Base-by-base conservation (phyloP, 2,113 vertebrate species). In the Microtus pennsylvanicus region DNA sequence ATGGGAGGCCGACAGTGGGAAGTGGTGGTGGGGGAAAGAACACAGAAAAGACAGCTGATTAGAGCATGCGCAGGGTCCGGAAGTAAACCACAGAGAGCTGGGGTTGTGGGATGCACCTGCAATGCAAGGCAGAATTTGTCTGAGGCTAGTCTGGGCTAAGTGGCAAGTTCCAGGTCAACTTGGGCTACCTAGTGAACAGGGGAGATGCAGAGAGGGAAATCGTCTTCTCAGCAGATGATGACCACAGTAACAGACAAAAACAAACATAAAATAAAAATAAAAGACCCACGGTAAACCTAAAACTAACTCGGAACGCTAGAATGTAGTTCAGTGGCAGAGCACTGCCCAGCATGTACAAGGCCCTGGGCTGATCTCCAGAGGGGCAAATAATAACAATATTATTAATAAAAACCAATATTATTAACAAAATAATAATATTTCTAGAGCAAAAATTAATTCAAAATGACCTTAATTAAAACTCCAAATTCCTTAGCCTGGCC, bases 381-480 rank as follows among this genome's bases (percentile, higher is more conserved):
- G 17, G 16, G 33, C 50, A 58, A 30, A 81, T 16, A 58, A 7
- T 50, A 52, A 80, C 7, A 42, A 75, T 42, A 26, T 16, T 35
- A 70, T 35, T 16, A 70, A 70, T 70, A 70, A 35, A 35, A 21
- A 47, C 67, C 28, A 67, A 67, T 69, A 69, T 33, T 35, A 70
- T 35, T 16, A 70, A 70, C 35, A 70, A 17, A 35, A 38, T 6
- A 58, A 72, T 42, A 21, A 21, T 45, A 45, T 7, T 76, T 76
- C 75, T 76, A 42, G 58, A 92, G 14, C 24, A 88, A 83, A 76
- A 88, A 89, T 72, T 33, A 72, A 72, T 28, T 88, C 69, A 91
- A 77, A 89, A 45, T 91, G 58, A 35, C 28, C 1, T 70, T 65
- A 91, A 47, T 50, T 76, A 81, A 91, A 91, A 33, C 7, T 10